Base-by-base conservation (phyloP, 2,113 vertebrate species). In the Oryzias woworae region DNA sequence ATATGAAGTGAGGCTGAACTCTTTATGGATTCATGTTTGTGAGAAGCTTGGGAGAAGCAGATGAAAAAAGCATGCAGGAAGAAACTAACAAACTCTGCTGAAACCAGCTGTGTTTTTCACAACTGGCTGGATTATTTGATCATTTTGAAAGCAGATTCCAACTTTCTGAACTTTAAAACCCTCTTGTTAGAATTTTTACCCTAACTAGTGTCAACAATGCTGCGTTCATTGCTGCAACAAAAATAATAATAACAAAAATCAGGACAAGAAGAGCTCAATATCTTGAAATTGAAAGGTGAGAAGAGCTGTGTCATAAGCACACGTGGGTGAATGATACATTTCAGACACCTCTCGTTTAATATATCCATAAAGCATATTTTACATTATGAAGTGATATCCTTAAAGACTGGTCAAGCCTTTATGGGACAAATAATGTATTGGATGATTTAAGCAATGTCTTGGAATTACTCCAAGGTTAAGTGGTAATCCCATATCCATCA, bases 391-490 rank as follows among this genome's bases (percentile, higher is more conserved):
- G 84, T 80, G 84, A 69, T 81, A 65, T 85, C 81, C 81, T 80
- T 78, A 84, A 90, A 86, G 80, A 83, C 65, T 80, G 88, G 81
- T 89, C 87, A 85, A 78, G 74, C 62, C 61, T 68, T 86, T 86
- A 86, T 69, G 69, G 77, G 79, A 85, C 62, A 75, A 78, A 71
- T 72, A 79, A 88, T 81, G 77, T 60, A 83, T 78, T 69, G 59
- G 71, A 83, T 74, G 81, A 85, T 85, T 89, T 74, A 87, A 84
- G 60, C 28, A 44, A 64, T 69, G 73, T 73, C 84, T 87, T 90
- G 87, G 87, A 91, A 86, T 84, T 73, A 77, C 73, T 86, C 83
- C 91, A 91, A 91, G 91, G 90, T 91, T 92, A 92, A 92, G 90
- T 90, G 88, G 78, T 81, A 83, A 90, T 89, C 83, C 86, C 78